Conservation (phyloP, 2,888 invertebrate species). For the Caenorhabditis imperialis region DNA sequence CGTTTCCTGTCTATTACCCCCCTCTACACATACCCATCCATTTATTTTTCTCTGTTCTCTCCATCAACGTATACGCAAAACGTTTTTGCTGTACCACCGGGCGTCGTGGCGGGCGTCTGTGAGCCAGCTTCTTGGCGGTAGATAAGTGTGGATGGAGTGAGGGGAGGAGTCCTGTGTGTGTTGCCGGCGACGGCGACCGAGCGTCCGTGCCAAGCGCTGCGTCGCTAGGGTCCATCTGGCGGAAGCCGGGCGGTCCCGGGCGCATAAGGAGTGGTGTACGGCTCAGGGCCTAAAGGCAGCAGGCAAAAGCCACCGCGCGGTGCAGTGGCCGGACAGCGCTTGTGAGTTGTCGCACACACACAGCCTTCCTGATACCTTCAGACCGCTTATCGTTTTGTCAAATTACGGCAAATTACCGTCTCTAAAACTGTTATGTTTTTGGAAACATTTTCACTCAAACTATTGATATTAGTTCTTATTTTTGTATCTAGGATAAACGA, state of each 20-base stretch:
- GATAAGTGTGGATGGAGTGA: conserved; percentile 66
- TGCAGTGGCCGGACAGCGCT: conserved; percentile 71
- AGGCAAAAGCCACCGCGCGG: conserved; percentile 74
- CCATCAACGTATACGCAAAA: background rate
- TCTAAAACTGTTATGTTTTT: no score
- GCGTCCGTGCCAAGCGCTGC: conserved; percentile 70
- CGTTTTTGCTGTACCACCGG: conserved; percentile 34
- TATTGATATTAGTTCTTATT: no score
- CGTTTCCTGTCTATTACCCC: no score
- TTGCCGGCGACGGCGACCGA: conserved; percentile 66
- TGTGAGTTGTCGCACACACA: conserved; percentile 55
- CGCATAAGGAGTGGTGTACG: conserved; percentile 71
- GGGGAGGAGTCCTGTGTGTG: conserved; percentile 63
- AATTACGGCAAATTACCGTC: conserved; percentile 3
- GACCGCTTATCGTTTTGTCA: conserved; percentile 60
- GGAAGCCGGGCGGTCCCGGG: conserved; percentile 63
- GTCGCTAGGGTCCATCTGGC: conserved; percentile 64
- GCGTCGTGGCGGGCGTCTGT: conserved; percentile 69
- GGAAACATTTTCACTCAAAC: no score
- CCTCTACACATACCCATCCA: no score
- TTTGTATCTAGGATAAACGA: no score
- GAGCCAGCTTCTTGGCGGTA: conserved; percentile 70
- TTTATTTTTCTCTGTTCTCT: background rate
- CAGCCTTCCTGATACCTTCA: conserved; percentile 64
- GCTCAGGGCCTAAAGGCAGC: conserved; percentile 75